A percentile compares a stretch with the other conserved stretches of the same genome.
phyloP scores from a whole-genome alignment of 2,113 vertebrate genomes.

The Morone chrysops region DNA sequence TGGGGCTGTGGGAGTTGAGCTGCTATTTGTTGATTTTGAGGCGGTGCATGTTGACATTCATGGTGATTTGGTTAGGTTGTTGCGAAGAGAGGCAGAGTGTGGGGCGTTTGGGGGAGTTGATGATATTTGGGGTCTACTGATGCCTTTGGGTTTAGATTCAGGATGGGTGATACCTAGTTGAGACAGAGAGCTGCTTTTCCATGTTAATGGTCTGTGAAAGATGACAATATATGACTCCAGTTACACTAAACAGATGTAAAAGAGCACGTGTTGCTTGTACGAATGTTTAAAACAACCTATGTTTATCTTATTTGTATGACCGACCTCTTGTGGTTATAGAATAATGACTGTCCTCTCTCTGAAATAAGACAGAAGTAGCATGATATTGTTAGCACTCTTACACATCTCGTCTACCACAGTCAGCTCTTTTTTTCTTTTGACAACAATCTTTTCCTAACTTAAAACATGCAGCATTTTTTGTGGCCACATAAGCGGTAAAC shows the following conservation, averaged over 20 bases:
- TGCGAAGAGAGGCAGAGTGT: neutral
- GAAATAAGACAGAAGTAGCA: neutral
- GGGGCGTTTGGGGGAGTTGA: neutral
- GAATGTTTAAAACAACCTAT: neutral
- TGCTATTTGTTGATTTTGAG: constrained; percentile 28
- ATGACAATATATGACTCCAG: neutral
- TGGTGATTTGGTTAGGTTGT: constrained; percentile 9
- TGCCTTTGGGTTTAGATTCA: neutral
- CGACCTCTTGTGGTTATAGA: neutral
- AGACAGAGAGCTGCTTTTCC: constrained; percentile 8
- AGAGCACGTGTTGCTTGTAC: neutral
- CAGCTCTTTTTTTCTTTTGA: no score
- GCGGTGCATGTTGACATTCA: constrained; percentile 28
- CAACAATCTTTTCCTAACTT: neutral
- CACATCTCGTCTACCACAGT: no score
- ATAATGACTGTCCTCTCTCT: neutral
- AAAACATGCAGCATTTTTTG: neutral
- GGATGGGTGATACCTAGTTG: constrained; percentile 5
- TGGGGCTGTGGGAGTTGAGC: constrained; percentile 26
- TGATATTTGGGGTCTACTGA: constrained; percentile 1
- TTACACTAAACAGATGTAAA: neutral
- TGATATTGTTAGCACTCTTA: no score
- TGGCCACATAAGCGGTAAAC: neutral
- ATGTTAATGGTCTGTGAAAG: neutral
- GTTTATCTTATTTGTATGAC: neutral